Evolutionary conservation across 2,797 vertebrate genomes (phyloP), one percentile per base, ranked within the genome.

Genomic region (Tragopan temminckii): DNA sequence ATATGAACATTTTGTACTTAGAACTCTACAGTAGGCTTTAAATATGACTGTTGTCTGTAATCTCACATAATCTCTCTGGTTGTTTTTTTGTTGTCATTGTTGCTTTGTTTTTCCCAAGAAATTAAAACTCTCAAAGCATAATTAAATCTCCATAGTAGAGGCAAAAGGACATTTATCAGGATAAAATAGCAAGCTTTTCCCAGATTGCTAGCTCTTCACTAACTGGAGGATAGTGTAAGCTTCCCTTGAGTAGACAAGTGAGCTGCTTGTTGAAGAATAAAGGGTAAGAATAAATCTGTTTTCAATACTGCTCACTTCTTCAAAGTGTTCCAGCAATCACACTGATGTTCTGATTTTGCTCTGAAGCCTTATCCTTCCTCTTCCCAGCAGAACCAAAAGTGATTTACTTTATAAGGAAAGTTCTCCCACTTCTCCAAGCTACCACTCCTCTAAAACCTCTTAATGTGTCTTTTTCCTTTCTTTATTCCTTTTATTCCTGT

Each of bases 41-140:
- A 95, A 94, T 33, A 77, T 24, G 62, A 75, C 77, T 83, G 53
- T 35, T 80, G 29, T 55, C 62, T 75, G n/a, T 72, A 86, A 88
- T 84, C 89, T 63, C 31, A 63, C 50, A 88, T 53, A 57, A 76
- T 86, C 71, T 91, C 55, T 66, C 62, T 42, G 31, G 24, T 57
- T 17, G 72, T 80, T 74, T 59, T 80, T 74, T 59, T 52, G 5
- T 7, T 48, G 21, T 27, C 27, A 4, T 52, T 52, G 8, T 29
- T 29, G 27, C 9, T 50, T 15, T 27, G 14, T 29, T 52, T 52
- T 29, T 29, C 27, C 50, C 29, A 81, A 62, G 25, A 24, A 85
- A 90, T 68, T 77, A 71, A 76, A 91, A 43, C n/a, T 80, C 57
- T 80, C 35, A 50, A 85, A 87, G 1, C 13, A 16, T 59, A 89